Base-by-base conservation (phyloP, 2,113 vertebrate species). In the Osmerus mordax region DNA sequence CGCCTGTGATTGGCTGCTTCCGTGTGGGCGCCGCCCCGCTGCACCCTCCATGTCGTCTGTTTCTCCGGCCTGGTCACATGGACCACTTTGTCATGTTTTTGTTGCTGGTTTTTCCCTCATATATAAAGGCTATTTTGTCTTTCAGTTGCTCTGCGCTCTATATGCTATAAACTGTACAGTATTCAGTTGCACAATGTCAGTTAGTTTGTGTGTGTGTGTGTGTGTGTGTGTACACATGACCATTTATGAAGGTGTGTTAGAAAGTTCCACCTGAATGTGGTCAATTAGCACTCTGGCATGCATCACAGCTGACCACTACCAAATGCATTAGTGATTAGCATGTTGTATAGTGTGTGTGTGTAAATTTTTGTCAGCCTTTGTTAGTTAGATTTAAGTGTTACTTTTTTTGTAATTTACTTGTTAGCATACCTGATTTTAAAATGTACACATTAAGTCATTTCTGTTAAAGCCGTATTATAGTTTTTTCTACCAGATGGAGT, bases 1-100 rank as follows among this genome's bases (percentile, higher is more conserved):
- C 58, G 69, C 67, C 53, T 53, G 67, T 66, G 62, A 63, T 52
- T 53, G 47, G 59, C 51, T 13, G 18, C n/a, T 32, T 65, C 47
- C 52, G 25, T 28, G 60, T 62, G 32, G 64, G 36, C 64, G 25
- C 60, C 2, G 14, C 16, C 6, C 23, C 23, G 3, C 61, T 63
- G 28, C 61, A 16, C 1, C 75, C 71, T 61, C 69, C 19, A 67
- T 53, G 69, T 73, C 56, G 52, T 65, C 54, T 13, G 65, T 25
- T 62, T 66, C 32, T 18, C 55, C 74, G 59, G 66, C 19, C 19
- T 67, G 64, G 56, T 54, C 51, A 65, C 18, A 52, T 54, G 12
- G 41, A 18, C 21, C 4, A 52, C 65, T 41, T 29, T 19, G 36
- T 32, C 12, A 18, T 52, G 1, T 28, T 60, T 41, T 55, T 75